Percentiles rank a stretch among this genome's conserved stretches.
Evolutionary conservation across 37 sponge, comb jelly and placozoan species (phyloP).

Genomic region (Oopsacas minuta): DNA sequence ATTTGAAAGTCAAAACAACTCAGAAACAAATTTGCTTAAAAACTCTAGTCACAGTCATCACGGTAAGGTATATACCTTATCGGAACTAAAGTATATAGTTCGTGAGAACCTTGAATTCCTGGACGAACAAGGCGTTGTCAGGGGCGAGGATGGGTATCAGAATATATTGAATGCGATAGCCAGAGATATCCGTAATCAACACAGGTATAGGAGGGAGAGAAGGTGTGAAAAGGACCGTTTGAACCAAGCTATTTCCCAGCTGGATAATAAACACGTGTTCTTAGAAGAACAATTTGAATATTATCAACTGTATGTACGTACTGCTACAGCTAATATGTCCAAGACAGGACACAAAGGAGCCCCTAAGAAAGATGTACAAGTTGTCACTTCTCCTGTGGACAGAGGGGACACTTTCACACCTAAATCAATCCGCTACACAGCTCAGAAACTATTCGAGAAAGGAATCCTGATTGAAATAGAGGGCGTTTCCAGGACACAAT

Average conservation of each 20-base stretch:
- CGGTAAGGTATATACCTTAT: neutral
- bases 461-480: slow-evolving; percentile 88
- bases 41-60: neutral
- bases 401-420: slow-evolving; percentile 40
- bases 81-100: neutral
- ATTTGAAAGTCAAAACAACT: neutral
- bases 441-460: slow-evolving; percentile 80
- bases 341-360: slow-evolving; percentile 23
- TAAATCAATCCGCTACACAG: slow-evolving; percentile 76
- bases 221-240: slow-evolving; percentile 70
- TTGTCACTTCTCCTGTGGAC: neutral
- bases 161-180: slow-evolving; percentile 29
- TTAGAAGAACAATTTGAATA: slow-evolving; percentile 75
- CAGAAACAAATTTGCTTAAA: neutral
- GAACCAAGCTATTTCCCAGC: slow-evolving; percentile 42
- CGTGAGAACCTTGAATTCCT: slow-evolving; percentile 27
- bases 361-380: neutral
- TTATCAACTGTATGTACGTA: slow-evolving; percentile 82
- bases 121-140: slow-evolving; percentile 23
- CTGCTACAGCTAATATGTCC: slow-evolving; percentile 80
- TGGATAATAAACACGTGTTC: slow-evolving; percentile 66
- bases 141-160: slow-evolving; percentile 25
- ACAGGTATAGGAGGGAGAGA: slow-evolving; percentile 79
- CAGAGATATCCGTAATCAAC: slow-evolving; percentile 84
- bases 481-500: slow-evolving; percentile 80